Base-by-base conservation (phyloP, 2,888 invertebrate genomes). In the Netelia virgata region DNA sequence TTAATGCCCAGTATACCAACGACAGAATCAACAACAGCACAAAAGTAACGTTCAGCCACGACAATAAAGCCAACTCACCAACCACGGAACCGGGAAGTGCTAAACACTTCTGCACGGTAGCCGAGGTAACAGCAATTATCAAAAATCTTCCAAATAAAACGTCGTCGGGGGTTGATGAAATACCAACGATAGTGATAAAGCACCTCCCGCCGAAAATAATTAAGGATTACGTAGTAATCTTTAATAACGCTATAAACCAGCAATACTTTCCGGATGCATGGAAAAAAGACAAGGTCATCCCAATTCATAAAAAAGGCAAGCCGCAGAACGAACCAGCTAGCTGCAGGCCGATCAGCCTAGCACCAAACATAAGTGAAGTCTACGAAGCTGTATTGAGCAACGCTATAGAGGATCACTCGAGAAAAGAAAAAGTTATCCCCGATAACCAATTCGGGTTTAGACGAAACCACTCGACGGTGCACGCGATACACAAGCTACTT, bases 281-380 rank as follows among this genome's bases (percentile, higher is more conserved):
- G 86, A 86, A 86, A 63, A 59, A 10, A 10, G 74, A 84, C 0
- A 84, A 86, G 72, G 55, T 82, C 0, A 16, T 79, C 0, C 83
- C 81, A 3, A 74, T 86, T 1, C n/a, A 63, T 0, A 80, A 80
- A 69, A 82, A 76, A 70, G n/a, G 36, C 3, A 79, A 81, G 69
- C 55, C 80, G 20, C 74, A 78, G 0, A 47, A 57, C 10, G 63
- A 75, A 9, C 74, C 81, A 10, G 43, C 85, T 0, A 86, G 85
- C 57, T 85, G 85, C 36, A 16, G 85, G 1, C 83, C 86, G 0
- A 85, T 86, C 1, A 86, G 79, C 70, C 83, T 86, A 0, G 83
- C 85, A 0, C 73, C 79, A 0, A 68, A 28, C 11, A 18, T 83
- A 0, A 80, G 86, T 20, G 84, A 87, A 50, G 82, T 80, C 0